Evolutionary conservation across 2,113 vertebrate species (phyloP).

Genomic region (Spizaetus ornatus): DNA sequence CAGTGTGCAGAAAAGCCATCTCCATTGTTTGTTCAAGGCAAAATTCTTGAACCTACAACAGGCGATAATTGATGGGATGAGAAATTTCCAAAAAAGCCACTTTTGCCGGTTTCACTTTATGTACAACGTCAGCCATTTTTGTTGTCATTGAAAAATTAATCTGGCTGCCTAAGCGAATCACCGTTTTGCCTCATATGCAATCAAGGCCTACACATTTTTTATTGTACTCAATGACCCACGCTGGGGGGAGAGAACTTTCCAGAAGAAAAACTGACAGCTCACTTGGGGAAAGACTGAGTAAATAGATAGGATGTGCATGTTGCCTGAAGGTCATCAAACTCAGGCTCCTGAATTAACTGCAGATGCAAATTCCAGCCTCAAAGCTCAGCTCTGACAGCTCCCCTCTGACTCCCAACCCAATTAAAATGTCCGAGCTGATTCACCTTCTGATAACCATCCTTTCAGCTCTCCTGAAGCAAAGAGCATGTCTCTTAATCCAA

Average conservation of each 20-base stretch:
- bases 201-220: slow-evolving; percentile 23
- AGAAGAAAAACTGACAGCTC: slow-evolving; percentile 39
- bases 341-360: not conserved
- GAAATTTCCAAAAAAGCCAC: slow-evolving; percentile 4
- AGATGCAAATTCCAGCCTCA: slow-evolving; percentile 42
- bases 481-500: not conserved
- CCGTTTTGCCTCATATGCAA: not conserved
- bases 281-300: slow-evolving; percentile 17
- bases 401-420: not conserved
- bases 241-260: not conserved
- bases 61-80: slow-evolving; percentile 4
- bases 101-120: not conserved
- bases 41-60: slow-evolving; percentile 11
- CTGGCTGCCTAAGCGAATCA: not conserved
- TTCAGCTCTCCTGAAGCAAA: not conserved
- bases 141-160: slow-evolving; percentile 49
- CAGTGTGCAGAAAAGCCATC: not conserved
- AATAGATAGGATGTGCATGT: not conserved
- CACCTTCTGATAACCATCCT: not conserved
- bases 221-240: not conserved
- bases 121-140: not conserved
- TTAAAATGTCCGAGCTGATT: not conserved
- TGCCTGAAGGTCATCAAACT: slow-evolving; percentile 31
- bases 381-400: not conserved
- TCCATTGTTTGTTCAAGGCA: not conserved